Percentiles rank a stretch among this genome's conserved stretches.
Evolutionary conservation across 2,797 vertebrate genomes (phyloP).

Genomic region (Ambastaia sidthimunki): DNA sequence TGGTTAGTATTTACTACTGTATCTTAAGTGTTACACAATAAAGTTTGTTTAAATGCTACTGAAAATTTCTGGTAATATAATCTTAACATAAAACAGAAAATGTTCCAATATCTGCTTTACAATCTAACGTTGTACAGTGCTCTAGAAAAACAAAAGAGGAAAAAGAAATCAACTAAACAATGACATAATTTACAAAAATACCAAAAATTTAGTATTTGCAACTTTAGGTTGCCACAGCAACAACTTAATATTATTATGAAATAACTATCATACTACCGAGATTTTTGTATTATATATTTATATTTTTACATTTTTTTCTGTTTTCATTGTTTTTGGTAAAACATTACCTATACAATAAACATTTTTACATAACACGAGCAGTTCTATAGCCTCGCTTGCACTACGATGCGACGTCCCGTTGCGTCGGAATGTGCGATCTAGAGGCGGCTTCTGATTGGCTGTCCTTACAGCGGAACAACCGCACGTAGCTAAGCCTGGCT

Average conservation of each 20-base stretch:
- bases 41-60: constrained; percentile 72
- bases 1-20: constrained; percentile 53
- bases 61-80: constrained; percentile 77
- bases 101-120: constrained; percentile 67
- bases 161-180: constrained; percentile 60
- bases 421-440: neutral
- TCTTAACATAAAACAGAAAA: constrained; percentile 61
- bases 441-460: constrained; percentile 64
- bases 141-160: constrained; percentile 59
- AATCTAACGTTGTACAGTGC: constrained; percentile 68
- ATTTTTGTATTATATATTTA: constrained; percentile 64
- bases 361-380: constrained; percentile 72
- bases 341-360: constrained; percentile 75
- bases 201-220: constrained; percentile 77
- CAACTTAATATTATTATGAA: constrained; percentile 80
- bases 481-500: constrained; percentile 69
- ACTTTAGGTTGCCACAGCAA: constrained; percentile 71
- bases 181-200: constrained; percentile 85
- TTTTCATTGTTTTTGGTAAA: constrained; percentile 67
- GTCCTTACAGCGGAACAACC: constrained; percentile 62
- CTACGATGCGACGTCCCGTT: constrained; percentile 67
- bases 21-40: constrained; percentile 57
- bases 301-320: constrained; percentile 54
- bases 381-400: constrained; percentile 68
- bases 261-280: constrained; percentile 79